phyloP scores from a whole-genome alignment of 2,113 vertebrate species.

The Junco hyemalis region DNA sequence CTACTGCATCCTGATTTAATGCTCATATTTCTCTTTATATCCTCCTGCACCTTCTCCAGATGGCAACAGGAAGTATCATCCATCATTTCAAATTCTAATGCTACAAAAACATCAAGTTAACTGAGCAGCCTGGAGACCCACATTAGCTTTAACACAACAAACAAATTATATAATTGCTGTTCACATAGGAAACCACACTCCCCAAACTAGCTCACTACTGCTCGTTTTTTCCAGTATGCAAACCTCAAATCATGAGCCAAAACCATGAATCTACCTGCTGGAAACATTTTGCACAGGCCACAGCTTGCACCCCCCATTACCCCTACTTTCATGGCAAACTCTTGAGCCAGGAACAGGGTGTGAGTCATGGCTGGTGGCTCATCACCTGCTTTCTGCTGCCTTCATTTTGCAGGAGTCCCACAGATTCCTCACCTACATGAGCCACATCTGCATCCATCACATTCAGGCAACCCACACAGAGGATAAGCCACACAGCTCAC shows the following conservation, averaged over 20 bases:
- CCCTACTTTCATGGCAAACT: not conserved
- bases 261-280: not conserved
- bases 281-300: not conserved
- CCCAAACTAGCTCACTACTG: not conserved
- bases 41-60: not conserved
- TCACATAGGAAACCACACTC: not conserved
- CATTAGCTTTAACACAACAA: not conserved
- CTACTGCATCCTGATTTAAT: not conserved
- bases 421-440: not conserved
- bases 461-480: accelerated
- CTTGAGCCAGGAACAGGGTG: not conserved
- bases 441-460: not conserved
- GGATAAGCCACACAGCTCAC: not conserved
- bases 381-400: not conserved
- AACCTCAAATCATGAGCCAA: not conserved
- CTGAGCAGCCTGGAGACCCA: not conserved
- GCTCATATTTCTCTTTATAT: not conserved
- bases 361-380: not conserved
- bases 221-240: not conserved
- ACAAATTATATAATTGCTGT: not conserved
- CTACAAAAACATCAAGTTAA: not conserved
- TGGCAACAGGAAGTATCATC: not conserved
- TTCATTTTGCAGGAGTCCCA: not conserved
- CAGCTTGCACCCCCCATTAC: not conserved
- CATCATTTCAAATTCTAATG: not conserved